These are phyloP conservation scores for Rhagonycha lutea DNA, from an alignment of 2,888 invertebrate genomes.

Conservation along the genomic window DNA sequence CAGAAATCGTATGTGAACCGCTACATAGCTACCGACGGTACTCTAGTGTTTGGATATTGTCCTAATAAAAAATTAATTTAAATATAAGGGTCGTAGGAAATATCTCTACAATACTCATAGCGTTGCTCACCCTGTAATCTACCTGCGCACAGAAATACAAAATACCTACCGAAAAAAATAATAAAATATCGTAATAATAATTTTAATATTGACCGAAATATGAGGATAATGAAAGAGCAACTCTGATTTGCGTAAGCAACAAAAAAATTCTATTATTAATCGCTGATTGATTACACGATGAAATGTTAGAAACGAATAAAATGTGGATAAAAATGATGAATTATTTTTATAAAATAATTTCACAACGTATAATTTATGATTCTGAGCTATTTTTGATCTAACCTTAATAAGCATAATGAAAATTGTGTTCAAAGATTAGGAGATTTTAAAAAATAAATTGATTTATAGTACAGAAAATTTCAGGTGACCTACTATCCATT, in stretches of 20 bases:
- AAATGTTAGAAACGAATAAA: not conserved
- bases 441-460: not conserved
- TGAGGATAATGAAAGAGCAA: not conserved
- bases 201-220: not conserved
- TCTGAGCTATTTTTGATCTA: not conserved
- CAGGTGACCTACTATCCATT: not conserved
- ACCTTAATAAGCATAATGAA: not conserved
- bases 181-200: not conserved
- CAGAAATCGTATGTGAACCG: too few species aligned
- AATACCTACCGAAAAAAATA: not conserved
- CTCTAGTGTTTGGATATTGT: too few species aligned
- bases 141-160: too few species aligned
- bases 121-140: not conserved
- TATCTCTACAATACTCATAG: too few species aligned
- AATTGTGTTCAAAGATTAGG: not conserved
- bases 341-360: not conserved
- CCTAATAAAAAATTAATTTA: too few species aligned
- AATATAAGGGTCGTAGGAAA: too few species aligned
- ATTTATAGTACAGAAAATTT: not conserved
- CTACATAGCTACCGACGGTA: too few species aligned
- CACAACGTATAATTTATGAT: not conserved
- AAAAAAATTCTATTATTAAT: not conserved
- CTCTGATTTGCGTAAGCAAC: not conserved
- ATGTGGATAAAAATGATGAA: slow-evolving; percentile 1
- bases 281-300: not conserved